Evolutionary conservation across 1,140 invertebrate species (phyloP).

Genomic region (Zaprionus davidi): DNA sequence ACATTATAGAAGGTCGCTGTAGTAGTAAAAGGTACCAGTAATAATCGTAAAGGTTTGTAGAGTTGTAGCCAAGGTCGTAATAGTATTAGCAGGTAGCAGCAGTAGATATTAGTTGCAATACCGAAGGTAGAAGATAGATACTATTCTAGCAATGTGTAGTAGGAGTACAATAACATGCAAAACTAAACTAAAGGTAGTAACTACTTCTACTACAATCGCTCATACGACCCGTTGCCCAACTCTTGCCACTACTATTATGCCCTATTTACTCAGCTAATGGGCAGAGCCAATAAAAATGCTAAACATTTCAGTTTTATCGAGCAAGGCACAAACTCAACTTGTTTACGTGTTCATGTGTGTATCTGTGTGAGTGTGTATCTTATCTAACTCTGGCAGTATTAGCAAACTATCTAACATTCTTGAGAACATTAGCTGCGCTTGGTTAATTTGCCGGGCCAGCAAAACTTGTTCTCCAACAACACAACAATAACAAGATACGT

Average conservation of each 20-base stretch:
- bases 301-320: constrained; percentile 42
- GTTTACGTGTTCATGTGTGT: background rate
- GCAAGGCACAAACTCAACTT: constrained; percentile 14
- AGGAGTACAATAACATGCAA: background rate
- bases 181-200: background rate
- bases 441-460: constrained; percentile 7
- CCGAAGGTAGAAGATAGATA: too few relatives aligned
- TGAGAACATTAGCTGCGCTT: constrained; percentile 14
- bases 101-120: too few relatives aligned
- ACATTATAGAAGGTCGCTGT: too few relatives aligned
- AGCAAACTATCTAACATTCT: constrained; percentile 26
- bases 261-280: constrained; percentile 2
- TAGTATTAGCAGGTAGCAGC: too few relatives aligned
- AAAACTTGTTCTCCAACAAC: constrained; percentile 24
- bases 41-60: too few relatives aligned
- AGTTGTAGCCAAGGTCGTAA: too few relatives aligned
- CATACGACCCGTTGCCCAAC: constrained; percentile 1
- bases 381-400: constrained; percentile 36
- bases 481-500: background rate
- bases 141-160: background rate
- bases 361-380: constrained; percentile 33
- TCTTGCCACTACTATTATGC: background rate
- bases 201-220: background rate
- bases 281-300: constrained; percentile 22
- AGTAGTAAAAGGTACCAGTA: too few relatives aligned